Percentiles rank a stretch among this genome's conserved stretches.
Evolutionary conservation across 53 echinoderm and acorn worm species (phyloP).

Genomic region (Antedon mediterranea): DNA sequence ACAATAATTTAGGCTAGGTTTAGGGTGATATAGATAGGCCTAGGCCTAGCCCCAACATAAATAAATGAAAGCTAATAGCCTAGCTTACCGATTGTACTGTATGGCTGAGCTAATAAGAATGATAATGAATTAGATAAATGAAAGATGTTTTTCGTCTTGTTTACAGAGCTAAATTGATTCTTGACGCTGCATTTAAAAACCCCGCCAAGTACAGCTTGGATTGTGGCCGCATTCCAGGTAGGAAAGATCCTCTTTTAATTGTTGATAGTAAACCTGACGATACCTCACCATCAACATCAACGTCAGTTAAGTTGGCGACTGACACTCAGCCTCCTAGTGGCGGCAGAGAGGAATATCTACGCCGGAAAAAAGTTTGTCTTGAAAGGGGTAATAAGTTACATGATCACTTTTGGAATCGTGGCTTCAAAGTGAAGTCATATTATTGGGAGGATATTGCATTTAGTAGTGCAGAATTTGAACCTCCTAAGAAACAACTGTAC

Average conservation of each 20-base stretch:
- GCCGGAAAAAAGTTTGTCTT: neutral
- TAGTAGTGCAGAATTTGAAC: neutral
- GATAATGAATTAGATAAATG: too few relatives aligned
- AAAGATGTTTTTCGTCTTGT: too few relatives aligned
- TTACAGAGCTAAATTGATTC: neutral
- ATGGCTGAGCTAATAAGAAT: too few relatives aligned
- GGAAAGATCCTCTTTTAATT: neutral
- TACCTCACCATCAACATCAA: too few relatives aligned
- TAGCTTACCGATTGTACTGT: too few relatives aligned
- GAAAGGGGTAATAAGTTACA: neutral
- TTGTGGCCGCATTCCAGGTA: neutral
- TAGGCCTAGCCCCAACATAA: too few relatives aligned
- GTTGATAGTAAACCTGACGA: neutral
- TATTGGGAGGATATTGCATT: neutral
- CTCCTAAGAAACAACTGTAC: neutral
- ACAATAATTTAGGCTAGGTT: too few relatives aligned
- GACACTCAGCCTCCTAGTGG: neutral
- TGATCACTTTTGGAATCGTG: neutral
- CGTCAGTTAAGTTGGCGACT: too few relatives aligned
- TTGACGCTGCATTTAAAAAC: neutral
- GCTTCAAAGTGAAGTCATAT: neutral
- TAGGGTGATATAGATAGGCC: too few relatives aligned
- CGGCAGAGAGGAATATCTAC: neutral
- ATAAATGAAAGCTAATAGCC: too few relatives aligned
- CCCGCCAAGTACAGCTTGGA: neutral